Evolutionary conservation across 1,140 invertebrate species (phyloP).

Genomic region (Cardiocondyla obscurior): DNA sequence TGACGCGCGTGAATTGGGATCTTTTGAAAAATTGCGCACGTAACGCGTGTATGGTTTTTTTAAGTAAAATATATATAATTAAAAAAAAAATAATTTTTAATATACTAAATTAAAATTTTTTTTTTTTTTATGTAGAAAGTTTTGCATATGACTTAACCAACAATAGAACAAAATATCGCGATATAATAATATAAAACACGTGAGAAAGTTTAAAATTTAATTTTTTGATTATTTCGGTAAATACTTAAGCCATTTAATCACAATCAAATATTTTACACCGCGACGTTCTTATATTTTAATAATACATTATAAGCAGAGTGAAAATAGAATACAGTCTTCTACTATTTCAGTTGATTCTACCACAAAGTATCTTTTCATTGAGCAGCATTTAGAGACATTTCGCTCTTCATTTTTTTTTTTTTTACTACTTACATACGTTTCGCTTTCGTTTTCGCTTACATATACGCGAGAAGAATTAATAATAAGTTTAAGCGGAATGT

Average conservation of each 20-base stretch:
- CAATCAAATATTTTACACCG: slow-evolving; percentile 5
- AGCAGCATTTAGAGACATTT: slow-evolving; percentile 17
- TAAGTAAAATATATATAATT: too few species aligned
- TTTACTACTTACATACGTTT: neutral
- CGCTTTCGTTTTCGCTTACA: slow-evolving; percentile 22
- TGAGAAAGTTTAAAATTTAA: neutral
- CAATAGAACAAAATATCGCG: neutral
- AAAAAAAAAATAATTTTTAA: too few species aligned
- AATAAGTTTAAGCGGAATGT: slow-evolving; percentile 12
- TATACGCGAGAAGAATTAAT: slow-evolving; percentile 25
- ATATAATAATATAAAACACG: neutral
- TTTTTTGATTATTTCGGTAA: slow-evolving; percentile 13
- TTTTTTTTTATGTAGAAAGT: too few species aligned
- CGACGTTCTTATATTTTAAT: slow-evolving; percentile 7
- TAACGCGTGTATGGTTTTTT: too few species aligned
- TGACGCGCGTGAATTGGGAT: too few species aligned
- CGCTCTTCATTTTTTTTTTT: neutral
- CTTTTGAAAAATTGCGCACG: too few species aligned
- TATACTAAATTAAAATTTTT: too few species aligned
- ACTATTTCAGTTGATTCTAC: neutral
- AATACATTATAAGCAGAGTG: neutral
- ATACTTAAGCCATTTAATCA: neutral
- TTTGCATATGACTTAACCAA: neutral
- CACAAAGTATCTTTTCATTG: slow-evolving; percentile 5
- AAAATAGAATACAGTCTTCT: slow-evolving; percentile 35